Conservation (phyloP, 2,113 vertebrate species). For the Coryphaenoides rupestris region DNA sequence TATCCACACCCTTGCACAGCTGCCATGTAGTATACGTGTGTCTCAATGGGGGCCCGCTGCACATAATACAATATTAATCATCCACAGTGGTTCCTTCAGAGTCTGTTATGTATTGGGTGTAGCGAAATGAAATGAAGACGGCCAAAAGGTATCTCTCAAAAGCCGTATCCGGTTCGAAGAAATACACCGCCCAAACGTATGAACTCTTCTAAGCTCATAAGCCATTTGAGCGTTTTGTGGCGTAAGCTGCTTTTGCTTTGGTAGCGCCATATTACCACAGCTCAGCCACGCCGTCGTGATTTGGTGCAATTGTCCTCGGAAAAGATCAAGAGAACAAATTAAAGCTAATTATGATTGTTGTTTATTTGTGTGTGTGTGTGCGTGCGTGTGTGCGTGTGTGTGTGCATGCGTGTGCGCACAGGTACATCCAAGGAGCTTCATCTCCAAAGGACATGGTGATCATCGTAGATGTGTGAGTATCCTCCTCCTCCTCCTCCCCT, state of each 20-base stretch:
- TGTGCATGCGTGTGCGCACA: slow-evolving; percentile 61
- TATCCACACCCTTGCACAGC: too few species aligned
- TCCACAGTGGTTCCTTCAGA: too few species aligned
- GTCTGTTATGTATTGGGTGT: too few species aligned
- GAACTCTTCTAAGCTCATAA: slow-evolving; percentile 68
- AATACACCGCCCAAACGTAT: slow-evolving; percentile 56
- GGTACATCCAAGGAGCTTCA: slow-evolving; percentile 97
- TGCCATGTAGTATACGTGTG: too few species aligned
- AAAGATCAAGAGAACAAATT: slow-evolving; percentile 47
- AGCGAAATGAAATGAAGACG: slow-evolving; percentile 13
- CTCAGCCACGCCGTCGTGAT: slow-evolving; percentile 35
- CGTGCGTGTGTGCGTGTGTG: slow-evolving; percentile 46
- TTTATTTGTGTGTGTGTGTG: slow-evolving; percentile 24
- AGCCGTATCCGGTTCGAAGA: slow-evolving; percentile 46
- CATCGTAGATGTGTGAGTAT: slow-evolving; percentile 97
- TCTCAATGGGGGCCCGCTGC: too few species aligned
- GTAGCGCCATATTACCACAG: slow-evolving; percentile 38
- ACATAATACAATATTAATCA: too few species aligned
- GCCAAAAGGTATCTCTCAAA: slow-evolving; percentile 25
- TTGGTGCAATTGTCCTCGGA: slow-evolving; percentile 20
- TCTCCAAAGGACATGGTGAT: slow-evolving; percentile 99
- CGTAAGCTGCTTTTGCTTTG: slow-evolving; percentile 56
- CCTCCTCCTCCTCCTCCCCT: slow-evolving; percentile 8
- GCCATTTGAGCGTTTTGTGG: slow-evolving; percentile 55
- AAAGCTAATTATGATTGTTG: slow-evolving; percentile 23